Evolutionary conservation across 2,888 invertebrate genomes (phyloP).

Genomic region (Dugesia japonica): DNA sequence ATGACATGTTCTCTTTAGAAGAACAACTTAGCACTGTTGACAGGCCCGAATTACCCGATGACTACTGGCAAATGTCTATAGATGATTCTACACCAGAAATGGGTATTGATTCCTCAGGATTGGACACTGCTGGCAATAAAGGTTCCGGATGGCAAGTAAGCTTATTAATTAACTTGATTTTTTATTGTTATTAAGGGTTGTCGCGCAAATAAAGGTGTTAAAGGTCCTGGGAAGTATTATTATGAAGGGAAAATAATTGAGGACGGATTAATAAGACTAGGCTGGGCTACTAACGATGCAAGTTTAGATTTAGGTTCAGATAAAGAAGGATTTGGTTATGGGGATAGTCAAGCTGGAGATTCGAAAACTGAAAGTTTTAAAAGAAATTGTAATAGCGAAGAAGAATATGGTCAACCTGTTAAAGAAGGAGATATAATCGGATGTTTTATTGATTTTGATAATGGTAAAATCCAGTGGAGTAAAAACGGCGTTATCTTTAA

Average conservation of each 20-base stretch:
- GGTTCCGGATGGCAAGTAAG: constrained; percentile 31
- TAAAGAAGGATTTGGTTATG: constrained; percentile 78
- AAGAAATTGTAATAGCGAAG: not conserved
- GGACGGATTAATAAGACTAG: constrained; percentile 84
- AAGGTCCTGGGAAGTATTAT: constrained; percentile 24
- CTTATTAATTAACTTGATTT: not conserved
- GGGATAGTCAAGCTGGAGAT: constrained; percentile 53
- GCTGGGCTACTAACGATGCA: constrained; percentile 79
- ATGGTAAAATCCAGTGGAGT: constrained; percentile 57
- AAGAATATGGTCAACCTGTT: constrained; percentile 43
- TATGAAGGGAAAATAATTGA: constrained; percentile 52
- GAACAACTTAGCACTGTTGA: not conserved
- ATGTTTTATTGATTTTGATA: constrained; percentile 70
- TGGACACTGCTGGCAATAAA: constrained; percentile 26
- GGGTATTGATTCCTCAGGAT: constrained; percentile 22
- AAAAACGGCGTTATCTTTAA: constrained; percentile 43
- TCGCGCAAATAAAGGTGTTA: constrained; percentile 17
- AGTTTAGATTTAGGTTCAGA: constrained; percentile 61
- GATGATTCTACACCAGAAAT: constrained; percentile 24
- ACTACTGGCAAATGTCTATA: constrained; percentile 21
- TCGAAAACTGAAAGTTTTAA: not conserved
- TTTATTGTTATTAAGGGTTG: not conserved
- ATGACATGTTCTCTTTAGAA: constrained; percentile 17
- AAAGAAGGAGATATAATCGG: constrained; percentile 81
- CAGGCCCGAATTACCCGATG: not conserved